Conservation (phyloP, 2,797 vertebrate genomes). For the Columba guinea region DNA sequence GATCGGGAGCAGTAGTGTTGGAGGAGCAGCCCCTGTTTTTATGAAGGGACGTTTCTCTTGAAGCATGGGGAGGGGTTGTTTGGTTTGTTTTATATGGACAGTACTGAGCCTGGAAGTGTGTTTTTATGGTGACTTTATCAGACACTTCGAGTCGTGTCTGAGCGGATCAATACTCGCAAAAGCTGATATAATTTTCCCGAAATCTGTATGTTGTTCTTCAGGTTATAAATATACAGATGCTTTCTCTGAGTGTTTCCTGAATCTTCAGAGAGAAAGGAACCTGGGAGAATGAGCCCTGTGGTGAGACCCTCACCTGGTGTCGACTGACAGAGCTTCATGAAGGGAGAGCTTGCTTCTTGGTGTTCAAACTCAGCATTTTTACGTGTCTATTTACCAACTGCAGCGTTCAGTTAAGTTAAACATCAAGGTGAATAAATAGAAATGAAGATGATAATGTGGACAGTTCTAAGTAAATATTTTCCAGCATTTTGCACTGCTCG, state of each 20-base stretch:
- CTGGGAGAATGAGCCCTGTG: background rate
- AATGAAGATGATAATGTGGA: background rate
- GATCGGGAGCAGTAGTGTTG: background rate
- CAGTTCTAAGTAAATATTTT: background rate
- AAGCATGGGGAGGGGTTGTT: fast-evolving
- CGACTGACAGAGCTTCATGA: background rate
- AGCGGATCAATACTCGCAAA: background rate
- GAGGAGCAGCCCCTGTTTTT: background rate
- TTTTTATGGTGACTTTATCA: background rate
- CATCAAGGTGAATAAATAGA: background rate
- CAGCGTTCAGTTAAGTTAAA: background rate
- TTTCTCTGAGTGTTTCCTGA: background rate
- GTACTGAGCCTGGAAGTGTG: background rate
- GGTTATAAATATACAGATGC: background rate
- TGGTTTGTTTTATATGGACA: background rate
- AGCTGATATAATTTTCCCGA: background rate
- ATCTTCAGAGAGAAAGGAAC: background rate
- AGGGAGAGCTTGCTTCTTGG: background rate
- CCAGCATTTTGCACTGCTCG: background rate
- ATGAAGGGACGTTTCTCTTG: background rate
- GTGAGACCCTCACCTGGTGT: background rate
- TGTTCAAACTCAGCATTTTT: background rate
- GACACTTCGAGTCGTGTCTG: background rate
- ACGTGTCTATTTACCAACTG: background rate
- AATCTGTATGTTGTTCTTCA: background rate